Evolutionary conservation across 2,797 vertebrate genomes (phyloP).

Genomic region (Carcharodon carcharias): DNA sequence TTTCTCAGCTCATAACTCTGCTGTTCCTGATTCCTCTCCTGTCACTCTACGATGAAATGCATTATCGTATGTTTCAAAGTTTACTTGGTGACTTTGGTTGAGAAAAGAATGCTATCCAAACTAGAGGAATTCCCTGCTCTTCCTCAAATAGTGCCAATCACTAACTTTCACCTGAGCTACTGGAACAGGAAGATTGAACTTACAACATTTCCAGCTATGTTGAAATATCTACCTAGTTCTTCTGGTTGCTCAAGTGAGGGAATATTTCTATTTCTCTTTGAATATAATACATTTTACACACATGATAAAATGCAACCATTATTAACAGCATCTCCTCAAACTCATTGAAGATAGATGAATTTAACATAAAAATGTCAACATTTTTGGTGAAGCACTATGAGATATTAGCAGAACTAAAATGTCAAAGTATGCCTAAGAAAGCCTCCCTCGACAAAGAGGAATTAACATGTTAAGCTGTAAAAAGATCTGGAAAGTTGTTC

Average conservation of each 20-base stretch:
- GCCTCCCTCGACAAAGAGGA: background rate
- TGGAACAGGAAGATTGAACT: background rate
- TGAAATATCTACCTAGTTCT: background rate
- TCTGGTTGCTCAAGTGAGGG: background rate
- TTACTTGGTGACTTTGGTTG: background rate
- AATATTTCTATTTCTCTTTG: background rate
- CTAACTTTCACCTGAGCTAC: background rate
- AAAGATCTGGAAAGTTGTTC: background rate
- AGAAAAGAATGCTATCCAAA: background rate
- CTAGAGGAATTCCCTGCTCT: background rate
- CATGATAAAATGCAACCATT: background rate
- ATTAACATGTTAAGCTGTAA: background rate
- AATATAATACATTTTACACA: background rate
- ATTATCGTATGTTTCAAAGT: background rate
- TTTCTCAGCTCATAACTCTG: background rate
- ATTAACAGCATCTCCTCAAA: background rate
- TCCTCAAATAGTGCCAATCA: background rate
- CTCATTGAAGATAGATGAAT: background rate
- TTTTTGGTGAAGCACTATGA: background rate
- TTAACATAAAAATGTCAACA: background rate
- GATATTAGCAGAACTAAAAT: background rate
- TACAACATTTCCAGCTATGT: background rate
- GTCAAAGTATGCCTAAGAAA: background rate
- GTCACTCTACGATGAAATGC: background rate
- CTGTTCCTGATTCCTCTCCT: background rate